Evolutionary conservation across 2,113 vertebrate species (phyloP), one percentile per base, ranked within the genome.

Genomic region (Poicephalus meyeri): DNA sequence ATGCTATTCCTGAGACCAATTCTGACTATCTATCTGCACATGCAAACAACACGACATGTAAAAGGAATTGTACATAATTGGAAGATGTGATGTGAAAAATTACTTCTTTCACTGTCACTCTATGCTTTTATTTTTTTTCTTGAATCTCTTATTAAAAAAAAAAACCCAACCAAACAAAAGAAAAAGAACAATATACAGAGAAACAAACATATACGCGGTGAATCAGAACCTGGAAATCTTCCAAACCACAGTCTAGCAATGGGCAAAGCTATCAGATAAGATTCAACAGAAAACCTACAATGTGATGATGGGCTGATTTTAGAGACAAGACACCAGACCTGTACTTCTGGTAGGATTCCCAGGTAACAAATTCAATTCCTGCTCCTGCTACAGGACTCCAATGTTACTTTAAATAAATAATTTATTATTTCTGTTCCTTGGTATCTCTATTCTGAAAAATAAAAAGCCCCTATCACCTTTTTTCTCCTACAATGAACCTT

Each of bases 41-140:
- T 96, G 80, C n/a, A 86, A 72, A 86, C 64, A 68, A 46, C 52
- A 86, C 58, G 60, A 86, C 72, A 88, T 65, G 70, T 81, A 78
- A 71, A 91, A 93, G 20, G 33, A 29, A 68, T 91, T 91, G 80
- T n/a, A 74, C 8, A 72, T 86, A 94, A 92, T 41, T 96, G 88
- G 88, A 95, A 86, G 72, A 90, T 71, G 80, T 86, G 84, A 78
- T 83, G 69, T n/a, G 25, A 93, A 93, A 96, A 96, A 94, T 93
- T 56, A 55, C 53, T 94, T 94, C 60, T 93, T 93, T 93, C 47
- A 44, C 60, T 88, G 72, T 64, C 83, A 78, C 33, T 92, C 50
- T 53, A 58, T 86, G 76, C 68, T 50, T 95, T 78, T 77, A 86
- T 93, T 90, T 88, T 90, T 88, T 49, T 86, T 88, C 76, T 94